Evolutionary conservation across 37 sponge, comb jelly and placozoan species (phyloP), one percentile per base, ranked within the genome.

Genomic region (Eunapius fragilis): DNA sequence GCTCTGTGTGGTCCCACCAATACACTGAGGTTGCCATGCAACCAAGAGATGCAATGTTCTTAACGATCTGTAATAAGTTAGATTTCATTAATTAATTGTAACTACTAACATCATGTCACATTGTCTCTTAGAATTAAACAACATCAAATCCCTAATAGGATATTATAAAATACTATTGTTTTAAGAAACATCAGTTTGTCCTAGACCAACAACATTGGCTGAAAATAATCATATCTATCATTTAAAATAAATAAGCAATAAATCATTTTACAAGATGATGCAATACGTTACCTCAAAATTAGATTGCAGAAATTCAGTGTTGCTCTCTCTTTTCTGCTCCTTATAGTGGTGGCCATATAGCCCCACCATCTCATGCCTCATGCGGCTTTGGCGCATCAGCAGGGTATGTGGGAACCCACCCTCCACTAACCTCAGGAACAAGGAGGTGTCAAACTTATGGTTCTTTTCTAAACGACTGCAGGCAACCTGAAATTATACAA

Each of bases 301-400:
- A 25, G 74, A 35, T 26, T 11, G 58, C 0, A 58, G 58, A 17
- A 3, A 28, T 17, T 45, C 31, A 26, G 26, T 36, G 0, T 27
- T 36, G 23, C 30, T 58, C 25, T 83, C 22, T 3, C 25, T 28
- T 31, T 26, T 73, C 14, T 80, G 48, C 10, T 69, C 78, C n/a
- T n/a, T 14, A 78, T 85, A 85, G 72, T 85, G 78, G 22, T 85
- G 25, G 5, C 33, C 27, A 68, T 69, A 85, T 22, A 85, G 86
- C 19, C 33, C 22, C 79, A 85, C 69, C 25, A 85, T 41, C 4
- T 34, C 41, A 36, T 71, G 78, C 28, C 78, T 71, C 86, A 85
- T 85, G 27, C 86, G 17, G 48, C 30, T 49, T 50, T 85, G 86
- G 68, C 38, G 23, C 48, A 76, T 30, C 25, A 85, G 86, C 32